A percentile compares a stretch with the other conserved stretches of the same genome.
Evolutionary conservation across 2,888 invertebrate genomes (phyloP).

Genomic region (Epistrophe eligans): DNA sequence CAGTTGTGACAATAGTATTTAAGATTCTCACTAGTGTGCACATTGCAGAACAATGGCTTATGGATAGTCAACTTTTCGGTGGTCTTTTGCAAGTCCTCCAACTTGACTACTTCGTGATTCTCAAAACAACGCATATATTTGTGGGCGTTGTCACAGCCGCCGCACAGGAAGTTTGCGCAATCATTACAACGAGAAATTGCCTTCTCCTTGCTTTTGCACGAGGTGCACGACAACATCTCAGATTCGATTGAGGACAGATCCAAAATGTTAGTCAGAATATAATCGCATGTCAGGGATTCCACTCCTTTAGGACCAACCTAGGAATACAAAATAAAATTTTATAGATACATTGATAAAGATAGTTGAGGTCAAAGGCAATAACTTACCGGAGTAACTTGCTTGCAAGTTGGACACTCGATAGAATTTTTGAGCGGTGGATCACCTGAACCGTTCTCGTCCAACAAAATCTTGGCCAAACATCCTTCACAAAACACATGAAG

Average conservation of each 20-base stretch:
- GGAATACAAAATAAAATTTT: conserved; percentile 35
- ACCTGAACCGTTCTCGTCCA: conserved; percentile 86
- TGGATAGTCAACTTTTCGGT: conserved; percentile 92
- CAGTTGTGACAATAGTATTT: conserved; percentile 95
- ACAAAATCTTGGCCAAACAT: conserved; percentile 93
- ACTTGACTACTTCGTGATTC: conserved; percentile 94
- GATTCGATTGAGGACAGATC: conserved; percentile 92
- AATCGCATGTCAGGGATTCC: conserved; percentile 92
- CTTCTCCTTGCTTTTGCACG: conserved; percentile 97
- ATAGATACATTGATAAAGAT: background rate
- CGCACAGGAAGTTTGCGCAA: conserved; percentile 96
- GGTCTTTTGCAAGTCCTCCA: conserved; percentile 93
- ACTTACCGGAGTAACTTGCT: conserved; percentile 92
- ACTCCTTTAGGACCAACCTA: conserved; percentile 91
- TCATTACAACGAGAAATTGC: conserved; percentile 97
- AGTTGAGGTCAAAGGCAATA: background rate
- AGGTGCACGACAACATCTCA: conserved; percentile 91
- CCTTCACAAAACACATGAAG: conserved; percentile 97
- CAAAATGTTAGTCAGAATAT: conserved; percentile 92
- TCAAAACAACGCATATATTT: conserved; percentile 99
- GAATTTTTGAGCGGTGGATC: conserved; percentile 83
- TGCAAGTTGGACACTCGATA: conserved; percentile 91
- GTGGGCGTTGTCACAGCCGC: conserved; percentile 97
- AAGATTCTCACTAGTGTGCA: conserved; percentile 92
- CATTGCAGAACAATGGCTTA: conserved; percentile 93